Conservation (phyloP, 2,113 vertebrate species). For the Notarius lentiginosus region DNA sequence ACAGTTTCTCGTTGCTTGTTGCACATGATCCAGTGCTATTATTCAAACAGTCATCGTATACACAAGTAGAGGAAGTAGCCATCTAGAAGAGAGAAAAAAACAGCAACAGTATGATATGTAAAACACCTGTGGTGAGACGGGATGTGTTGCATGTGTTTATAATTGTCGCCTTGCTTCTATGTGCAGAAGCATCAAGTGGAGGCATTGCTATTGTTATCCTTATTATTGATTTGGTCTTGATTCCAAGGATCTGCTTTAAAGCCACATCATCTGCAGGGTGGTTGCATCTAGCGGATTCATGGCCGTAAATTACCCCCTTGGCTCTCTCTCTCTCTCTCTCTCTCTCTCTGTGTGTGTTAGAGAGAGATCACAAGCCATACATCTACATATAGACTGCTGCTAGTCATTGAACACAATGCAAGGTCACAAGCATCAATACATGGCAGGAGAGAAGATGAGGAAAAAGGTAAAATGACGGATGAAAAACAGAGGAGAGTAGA, state of each 20-base stretch:
- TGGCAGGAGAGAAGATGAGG: slow-evolving; percentile 46
- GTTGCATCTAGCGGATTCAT: slow-evolving; percentile 22
- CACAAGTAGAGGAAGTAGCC: neutral
- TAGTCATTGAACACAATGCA: slow-evolving; percentile 62
- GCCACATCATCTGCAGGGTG: slow-evolving; percentile 36
- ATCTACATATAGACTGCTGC: slow-evolving; percentile 18
- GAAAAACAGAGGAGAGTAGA: slow-evolving; percentile 37
- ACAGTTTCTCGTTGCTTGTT: neutral
- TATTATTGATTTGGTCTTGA: slow-evolving; percentile 33
- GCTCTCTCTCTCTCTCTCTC: neutral
- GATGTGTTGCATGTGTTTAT: neutral
- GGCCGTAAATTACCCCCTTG: slow-evolving; percentile 47
- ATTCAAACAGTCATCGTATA: neutral
- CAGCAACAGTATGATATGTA: neutral
- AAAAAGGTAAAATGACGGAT: slow-evolving; percentile 37
- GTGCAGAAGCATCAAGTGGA: slow-evolving; percentile 17
- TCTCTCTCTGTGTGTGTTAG: slow-evolving; percentile 19
- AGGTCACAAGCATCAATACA: slow-evolving; percentile 68
- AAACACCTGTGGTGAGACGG: neutral
- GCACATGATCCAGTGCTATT: neutral
- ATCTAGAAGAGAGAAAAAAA: neutral
- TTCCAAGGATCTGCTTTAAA: slow-evolving; percentile 27
- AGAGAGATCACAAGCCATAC: neutral
- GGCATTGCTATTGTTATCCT: slow-evolving; percentile 19
- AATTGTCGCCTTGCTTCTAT: neutral